Conservation (phyloP, 2,113 vertebrate species). For the Hoplias malabaricus region DNA sequence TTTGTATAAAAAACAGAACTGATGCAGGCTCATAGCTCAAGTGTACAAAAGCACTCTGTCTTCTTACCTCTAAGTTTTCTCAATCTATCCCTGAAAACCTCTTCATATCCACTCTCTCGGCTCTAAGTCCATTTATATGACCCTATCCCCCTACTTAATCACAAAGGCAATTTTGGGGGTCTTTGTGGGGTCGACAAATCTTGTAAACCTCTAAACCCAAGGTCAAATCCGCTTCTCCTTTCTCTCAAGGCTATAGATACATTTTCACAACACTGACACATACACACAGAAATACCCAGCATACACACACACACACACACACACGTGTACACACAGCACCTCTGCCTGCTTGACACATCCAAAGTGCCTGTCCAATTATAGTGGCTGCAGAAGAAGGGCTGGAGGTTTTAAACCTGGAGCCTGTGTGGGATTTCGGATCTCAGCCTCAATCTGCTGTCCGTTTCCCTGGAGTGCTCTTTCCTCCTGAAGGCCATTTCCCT, state of each 20-base stretch:
- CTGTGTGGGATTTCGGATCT: conserved; percentile 37
- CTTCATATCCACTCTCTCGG: neutral
- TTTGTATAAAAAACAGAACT: too few relatives aligned
- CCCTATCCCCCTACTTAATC: conserved; percentile 14
- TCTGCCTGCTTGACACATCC: neutral
- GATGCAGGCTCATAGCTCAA: too few relatives aligned
- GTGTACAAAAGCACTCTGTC: neutral
- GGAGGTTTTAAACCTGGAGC: conserved; percentile 38
- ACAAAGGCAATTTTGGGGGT: neutral
- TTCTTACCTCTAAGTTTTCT: neutral
- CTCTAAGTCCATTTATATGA: conserved; percentile 18
- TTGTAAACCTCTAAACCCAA: neutral
- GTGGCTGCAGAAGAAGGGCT: conserved; percentile 21
- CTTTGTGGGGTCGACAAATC: conserved; percentile 9
- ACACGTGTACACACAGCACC: neutral
- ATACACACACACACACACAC: neutral
- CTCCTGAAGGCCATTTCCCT: conserved; percentile 40
- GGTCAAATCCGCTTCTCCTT: neutral
- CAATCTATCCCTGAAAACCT: neutral
- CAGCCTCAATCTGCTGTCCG: conserved; percentile 46
- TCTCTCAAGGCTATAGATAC: conserved; percentile 13
- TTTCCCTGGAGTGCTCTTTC: conserved; percentile 47
- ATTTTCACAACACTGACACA: neutral
- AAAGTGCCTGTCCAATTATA: conserved; percentile 42
- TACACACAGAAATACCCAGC: neutral